Evolutionary conservation across 2,113 vertebrate species (phyloP).

Genomic region (Leptocoma aspasia): DNA sequence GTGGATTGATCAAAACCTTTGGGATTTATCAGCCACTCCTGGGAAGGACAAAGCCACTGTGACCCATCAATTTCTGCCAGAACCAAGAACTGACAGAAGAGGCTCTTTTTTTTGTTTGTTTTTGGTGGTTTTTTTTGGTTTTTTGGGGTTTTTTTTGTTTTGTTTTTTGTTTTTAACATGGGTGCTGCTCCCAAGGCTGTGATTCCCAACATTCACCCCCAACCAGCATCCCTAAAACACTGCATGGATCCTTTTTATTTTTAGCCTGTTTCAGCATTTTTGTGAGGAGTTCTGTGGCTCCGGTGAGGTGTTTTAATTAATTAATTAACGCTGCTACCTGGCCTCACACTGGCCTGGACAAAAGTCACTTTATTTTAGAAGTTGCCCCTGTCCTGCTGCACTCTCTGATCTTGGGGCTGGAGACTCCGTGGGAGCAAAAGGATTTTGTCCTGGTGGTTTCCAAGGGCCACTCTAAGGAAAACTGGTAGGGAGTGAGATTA

Average conservation of each 20-base stretch:
- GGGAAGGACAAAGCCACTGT: not conserved
- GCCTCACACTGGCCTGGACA: conserved; percentile 4
- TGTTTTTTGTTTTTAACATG: not conserved
- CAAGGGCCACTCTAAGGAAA: not conserved
- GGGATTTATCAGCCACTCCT: not conserved
- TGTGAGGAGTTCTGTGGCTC: not conserved
- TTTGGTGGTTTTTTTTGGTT: no score
- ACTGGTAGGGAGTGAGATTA: not conserved
- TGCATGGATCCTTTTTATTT: not conserved
- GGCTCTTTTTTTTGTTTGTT: not conserved
- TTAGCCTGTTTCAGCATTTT: not conserved
- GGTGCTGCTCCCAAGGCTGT: not conserved
- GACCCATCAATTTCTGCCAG: not conserved
- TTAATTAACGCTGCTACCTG: not conserved
- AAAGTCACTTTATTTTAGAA: conserved; percentile 10
- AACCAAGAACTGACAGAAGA: not conserved
- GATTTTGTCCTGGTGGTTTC: conserved; percentile 6
- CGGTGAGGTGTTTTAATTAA: not conserved
- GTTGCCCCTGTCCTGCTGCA: not conserved
- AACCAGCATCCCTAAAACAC: not conserved
- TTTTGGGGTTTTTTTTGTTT: no score
- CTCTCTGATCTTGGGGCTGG: not conserved
- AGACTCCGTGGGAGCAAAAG: not conserved
- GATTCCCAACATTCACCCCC: not conserved
- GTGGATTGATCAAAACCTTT: not conserved